Evolutionary conservation across 2,113 vertebrate species (phyloP), one percentile per base, ranked within the genome.

Genomic region (Oenanthe melanoleuca): DNA sequence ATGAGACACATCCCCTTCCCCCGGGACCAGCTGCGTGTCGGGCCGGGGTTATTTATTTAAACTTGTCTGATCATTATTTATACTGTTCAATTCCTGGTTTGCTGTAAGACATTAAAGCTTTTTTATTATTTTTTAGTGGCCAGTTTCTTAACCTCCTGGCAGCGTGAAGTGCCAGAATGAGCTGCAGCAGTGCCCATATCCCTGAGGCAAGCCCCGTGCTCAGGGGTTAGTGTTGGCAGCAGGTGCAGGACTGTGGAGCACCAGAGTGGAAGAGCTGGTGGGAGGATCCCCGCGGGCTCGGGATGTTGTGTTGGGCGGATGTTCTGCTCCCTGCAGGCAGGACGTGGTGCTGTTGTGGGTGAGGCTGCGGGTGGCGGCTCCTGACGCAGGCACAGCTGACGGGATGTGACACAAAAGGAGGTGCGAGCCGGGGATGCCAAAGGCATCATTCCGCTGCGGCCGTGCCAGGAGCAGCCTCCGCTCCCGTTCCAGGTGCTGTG

Each of bases 71-170:
- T 59, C 1, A 5, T 88, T 92, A 92, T 94, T 96, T 78, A 84
- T 84, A 94, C 79, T 8, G 31, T 40, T 78, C 50, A 45, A 49
- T 55, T 78, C 7, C 14, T 53, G 45, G 16, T 45, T 86, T 92
- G 34, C 78, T 53, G 33, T 55, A n/a, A 78, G 57, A 65, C 53
- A 95, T 95, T 96, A 95, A 95, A 97, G 73, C 65, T 49, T 89
- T 80, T 47, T 80, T 78, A 11, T 66, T 80, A 37, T 14, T 59
- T 53, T 53, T 28, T 44, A 66, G 80, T 16, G 53, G 52, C 65
- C 31, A 6, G 1, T 92, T 78, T 70, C 56, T 84, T 71, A 11
- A 9, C 20, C 22, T 33, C 28, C 29, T 44, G 61, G 44, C 4
- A 7, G 18, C 17, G 2, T 0, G 1, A 5, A 8, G 17, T 6